Evolutionary conservation across 2,797 vertebrate species (phyloP).

Genomic region (Poeciliopsis infans): DNA sequence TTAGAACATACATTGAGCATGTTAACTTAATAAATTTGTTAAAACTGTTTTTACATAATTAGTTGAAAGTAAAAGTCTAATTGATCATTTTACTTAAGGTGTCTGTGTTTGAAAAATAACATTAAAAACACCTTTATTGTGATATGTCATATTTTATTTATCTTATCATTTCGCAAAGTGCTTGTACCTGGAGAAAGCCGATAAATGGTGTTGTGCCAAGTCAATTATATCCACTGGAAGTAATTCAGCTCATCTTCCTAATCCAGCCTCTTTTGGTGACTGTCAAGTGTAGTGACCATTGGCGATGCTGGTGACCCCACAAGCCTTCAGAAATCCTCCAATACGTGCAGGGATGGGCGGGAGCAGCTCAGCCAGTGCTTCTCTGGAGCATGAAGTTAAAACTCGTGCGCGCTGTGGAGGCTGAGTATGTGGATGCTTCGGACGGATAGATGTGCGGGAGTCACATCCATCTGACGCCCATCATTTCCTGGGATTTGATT

Average conservation of each 20-base stretch:
- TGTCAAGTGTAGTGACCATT: slow-evolving; percentile 51
- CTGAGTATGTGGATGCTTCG: slow-evolving; percentile 61
- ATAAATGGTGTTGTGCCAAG: slow-evolving; percentile 5
- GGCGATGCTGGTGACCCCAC: slow-evolving; percentile 23
- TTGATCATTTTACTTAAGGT: neutral
- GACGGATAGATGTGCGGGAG: slow-evolving; percentile 18
- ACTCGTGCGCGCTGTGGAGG: slow-evolving; percentile 69
- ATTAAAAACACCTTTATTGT: neutral
- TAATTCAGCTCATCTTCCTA: slow-evolving; percentile 10
- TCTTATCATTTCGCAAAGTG: neutral
- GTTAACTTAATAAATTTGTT: neutral
- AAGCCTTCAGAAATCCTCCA: slow-evolving; percentile 58
- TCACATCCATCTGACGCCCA: slow-evolving; percentile 42
- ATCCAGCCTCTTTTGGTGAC: slow-evolving; percentile 48
- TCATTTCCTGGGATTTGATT: slow-evolving; percentile 33
- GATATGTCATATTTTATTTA: neutral
- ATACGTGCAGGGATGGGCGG: slow-evolving; percentile 72
- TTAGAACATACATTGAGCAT: neutral
- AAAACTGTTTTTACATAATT: neutral
- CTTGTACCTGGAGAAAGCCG: neutral
- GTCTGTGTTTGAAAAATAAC: neutral
- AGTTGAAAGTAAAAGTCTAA: neutral
- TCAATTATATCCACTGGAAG: neutral
- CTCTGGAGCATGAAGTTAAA: slow-evolving; percentile 80
- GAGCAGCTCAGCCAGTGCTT: slow-evolving; percentile 58